phyloP scores from a whole-genome alignment of 2,888 invertebrate genomes.

The Caenorhabditis zanzibari region DNA sequence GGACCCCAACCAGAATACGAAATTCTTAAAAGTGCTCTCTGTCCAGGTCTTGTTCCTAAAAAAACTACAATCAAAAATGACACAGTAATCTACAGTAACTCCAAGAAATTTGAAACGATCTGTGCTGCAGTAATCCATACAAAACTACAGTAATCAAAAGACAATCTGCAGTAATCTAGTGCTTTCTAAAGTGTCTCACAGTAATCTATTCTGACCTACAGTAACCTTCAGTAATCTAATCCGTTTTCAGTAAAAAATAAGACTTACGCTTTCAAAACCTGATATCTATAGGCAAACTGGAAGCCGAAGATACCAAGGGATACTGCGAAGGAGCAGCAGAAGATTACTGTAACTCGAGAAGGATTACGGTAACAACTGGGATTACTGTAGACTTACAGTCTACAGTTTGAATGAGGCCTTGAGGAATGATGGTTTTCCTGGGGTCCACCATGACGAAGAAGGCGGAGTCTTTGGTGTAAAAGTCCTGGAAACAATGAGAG shows the following conservation, averaged over 20 bases:
- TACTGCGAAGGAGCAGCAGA: conserved; percentile 6
- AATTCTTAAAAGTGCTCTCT: not conserved
- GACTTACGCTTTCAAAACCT: conserved; percentile 9
- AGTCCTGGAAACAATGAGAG: not conserved
- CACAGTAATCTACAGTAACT: no score
- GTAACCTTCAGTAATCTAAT: no score
- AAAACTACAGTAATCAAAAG: no score
- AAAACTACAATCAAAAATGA: no score
- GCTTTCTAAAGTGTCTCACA: no score
- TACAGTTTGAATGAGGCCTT: not conserved
- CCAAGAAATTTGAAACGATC: no score
- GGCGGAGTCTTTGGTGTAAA: conserved; percentile 17
- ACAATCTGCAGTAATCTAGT: no score
- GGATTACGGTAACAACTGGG: not conserved
- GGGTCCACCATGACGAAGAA: conserved; percentile 20
- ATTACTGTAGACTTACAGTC: not conserved
- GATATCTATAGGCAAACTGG: conserved; percentile 21
- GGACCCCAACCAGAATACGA: conserved; percentile 1
- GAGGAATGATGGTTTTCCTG: conserved; percentile 2
- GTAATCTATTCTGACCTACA: no score
- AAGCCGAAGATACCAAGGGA: conserved; percentile 7
- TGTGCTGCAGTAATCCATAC: no score
- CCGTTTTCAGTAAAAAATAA: no score
- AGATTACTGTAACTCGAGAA: conserved; percentile 7
- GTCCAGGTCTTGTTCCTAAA: not conserved